Evolutionary conservation across 2,113 vertebrate species (phyloP).

Genomic region (Pandion haliaetus): DNA sequence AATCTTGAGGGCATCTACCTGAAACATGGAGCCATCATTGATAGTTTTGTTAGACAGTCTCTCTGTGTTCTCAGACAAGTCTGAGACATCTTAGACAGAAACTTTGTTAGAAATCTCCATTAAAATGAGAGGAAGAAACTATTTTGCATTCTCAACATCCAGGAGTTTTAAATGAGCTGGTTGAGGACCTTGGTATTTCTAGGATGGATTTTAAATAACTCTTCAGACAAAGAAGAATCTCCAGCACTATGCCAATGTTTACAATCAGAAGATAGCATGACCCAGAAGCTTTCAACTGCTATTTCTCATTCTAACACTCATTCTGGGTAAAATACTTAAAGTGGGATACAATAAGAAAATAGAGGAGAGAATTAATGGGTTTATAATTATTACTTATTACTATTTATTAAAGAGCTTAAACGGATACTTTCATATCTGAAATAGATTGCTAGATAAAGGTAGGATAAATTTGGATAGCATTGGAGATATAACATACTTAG

Average conservation of each 20-base stretch:
- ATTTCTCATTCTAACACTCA: not conserved
- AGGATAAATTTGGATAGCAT: not conserved
- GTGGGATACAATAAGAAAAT: not conserved
- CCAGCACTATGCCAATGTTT: not conserved
- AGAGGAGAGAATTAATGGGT: not conserved
- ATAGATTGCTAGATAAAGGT: not conserved
- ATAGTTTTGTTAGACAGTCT: not conserved
- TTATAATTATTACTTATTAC: slow-evolving; percentile 9
- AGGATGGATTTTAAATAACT: not conserved
- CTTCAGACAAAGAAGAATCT: not conserved
- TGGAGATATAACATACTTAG: not conserved
- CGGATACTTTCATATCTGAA: not conserved
- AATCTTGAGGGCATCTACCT: not conserved
- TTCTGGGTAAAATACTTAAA: not conserved
- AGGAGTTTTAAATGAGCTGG: not conserved
- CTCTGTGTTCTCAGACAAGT: not conserved
- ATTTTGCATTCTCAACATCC: not conserved
- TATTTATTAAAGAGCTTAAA: slow-evolving; percentile 5
- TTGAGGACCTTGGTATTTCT: not conserved
- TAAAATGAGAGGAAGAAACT: not conserved
- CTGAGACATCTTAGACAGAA: not conserved
- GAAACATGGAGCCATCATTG: not conserved
- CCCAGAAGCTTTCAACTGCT: not conserved
- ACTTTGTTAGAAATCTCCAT: not conserved
- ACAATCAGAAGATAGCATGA: not conserved